Conservation (phyloP, 2,797 vertebrate genomes). For the Pempheris klunzingeri region DNA sequence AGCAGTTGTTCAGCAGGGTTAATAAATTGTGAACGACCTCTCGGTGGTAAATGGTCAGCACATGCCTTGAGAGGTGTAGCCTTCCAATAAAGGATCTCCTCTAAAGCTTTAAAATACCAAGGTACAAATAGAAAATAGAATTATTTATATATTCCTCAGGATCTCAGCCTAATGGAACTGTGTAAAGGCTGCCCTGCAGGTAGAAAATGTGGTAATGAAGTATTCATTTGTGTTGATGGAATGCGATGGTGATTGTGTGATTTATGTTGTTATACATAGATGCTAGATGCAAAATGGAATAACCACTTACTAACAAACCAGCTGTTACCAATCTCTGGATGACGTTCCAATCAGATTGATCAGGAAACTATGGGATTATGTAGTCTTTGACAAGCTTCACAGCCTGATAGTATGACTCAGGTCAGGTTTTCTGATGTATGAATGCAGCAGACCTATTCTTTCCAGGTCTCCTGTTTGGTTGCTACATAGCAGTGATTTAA, state of each 20-base stretch:
- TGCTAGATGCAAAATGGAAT: conserved; percentile 44
- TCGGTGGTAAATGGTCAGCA: conserved; percentile 29
- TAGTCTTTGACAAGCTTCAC: not conserved
- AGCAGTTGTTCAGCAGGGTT: not conserved
- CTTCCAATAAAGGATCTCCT: conserved; percentile 35
- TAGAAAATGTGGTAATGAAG: conserved; percentile 61
- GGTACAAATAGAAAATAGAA: conserved; percentile 60
- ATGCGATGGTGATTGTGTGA: conserved; percentile 56
- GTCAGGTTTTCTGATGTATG: not conserved
- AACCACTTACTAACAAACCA: conserved; percentile 28
- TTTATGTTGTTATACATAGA: conserved; percentile 51
- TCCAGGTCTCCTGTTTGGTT: not conserved
- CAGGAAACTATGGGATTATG: not conserved
- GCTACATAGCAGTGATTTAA: conserved; percentile 36
- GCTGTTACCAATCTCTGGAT: conserved; percentile 39
- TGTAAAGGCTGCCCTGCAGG: conserved; percentile 48
- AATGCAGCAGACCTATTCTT: conserved; percentile 4
- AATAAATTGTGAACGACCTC: conserved; percentile 33
- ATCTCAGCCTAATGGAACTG: conserved; percentile 60
- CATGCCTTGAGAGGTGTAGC: conserved; percentile 8
- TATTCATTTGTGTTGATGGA: conserved; percentile 66
- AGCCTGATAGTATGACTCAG: not conserved
- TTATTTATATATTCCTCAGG: conserved; percentile 68
- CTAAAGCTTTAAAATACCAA: conserved; percentile 44
- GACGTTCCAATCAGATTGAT: conserved; percentile 14